Evolutionary conservation across 2,797 vertebrate species (phyloP), one percentile per base, ranked within the genome.

Genomic region (Amniataba percoides): DNA sequence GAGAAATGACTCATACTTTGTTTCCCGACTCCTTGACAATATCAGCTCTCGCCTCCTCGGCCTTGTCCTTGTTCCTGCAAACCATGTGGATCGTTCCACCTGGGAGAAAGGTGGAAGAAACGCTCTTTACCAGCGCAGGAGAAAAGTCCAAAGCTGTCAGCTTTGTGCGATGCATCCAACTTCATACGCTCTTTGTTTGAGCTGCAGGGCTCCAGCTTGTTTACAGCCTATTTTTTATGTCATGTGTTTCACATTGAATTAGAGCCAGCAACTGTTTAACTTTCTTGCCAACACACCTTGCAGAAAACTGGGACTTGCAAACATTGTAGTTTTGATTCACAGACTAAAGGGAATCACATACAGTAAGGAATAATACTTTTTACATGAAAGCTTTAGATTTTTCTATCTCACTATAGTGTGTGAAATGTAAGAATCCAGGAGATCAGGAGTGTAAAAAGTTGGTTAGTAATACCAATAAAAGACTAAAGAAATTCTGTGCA

Each of bases 51-150:
- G 93, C 92, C 83, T 96, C 95, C 68, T 96, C 95, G 0, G 95
- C 94, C 71, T 95, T 95, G 81, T 96, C 95, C 82, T 95, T 96
- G 90, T 96, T 96, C 82, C 95, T 90, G 86, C 95, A 96, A 60
- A 96, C 93, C 95, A 96, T 95, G 92, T 96, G 95, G 79, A 96
- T n/a, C 0, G 91, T 94, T 72, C 95, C 95, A 49, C 95, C 95
- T 96, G 86, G 16, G 56, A 59, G 48, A 56, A 13, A 70, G 16
- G 78, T 19, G 11, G 21, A 45, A 45, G 1, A 40, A 45, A 40
- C 15, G 6, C 1, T n/a, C 5, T 23, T 42, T 16, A 31, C 19
- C 40, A 55, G 40, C 5, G 13, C 14, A 0, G 10, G 11, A 46
- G 42, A 48, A 52, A 6, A 23, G 2, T 0, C 51, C 43, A 31